phyloP scores from a whole-genome alignment of 2,888 invertebrate genomes.

The Lepetodrilus schrolli region DNA sequence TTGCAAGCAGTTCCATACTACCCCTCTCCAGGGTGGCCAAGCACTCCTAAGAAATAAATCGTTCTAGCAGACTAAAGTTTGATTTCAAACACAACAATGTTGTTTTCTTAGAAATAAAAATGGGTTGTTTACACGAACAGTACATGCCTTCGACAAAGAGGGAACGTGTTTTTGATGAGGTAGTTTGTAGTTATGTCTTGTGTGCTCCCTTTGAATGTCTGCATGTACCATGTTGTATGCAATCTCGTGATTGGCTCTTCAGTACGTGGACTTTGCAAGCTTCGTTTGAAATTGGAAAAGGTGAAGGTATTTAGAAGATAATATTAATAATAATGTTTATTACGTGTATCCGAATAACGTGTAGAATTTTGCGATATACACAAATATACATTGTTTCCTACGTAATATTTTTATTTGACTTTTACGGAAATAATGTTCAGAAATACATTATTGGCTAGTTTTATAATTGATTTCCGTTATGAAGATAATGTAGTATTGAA shows the following conservation, averaged over 20 bases:
- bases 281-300: too few relatives aligned
- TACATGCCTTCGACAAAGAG: neutral
- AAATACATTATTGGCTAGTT: too few relatives aligned
- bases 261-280: too few relatives aligned
- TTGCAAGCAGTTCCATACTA: neutral
- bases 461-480: too few relatives aligned
- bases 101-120: neutral
- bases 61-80: conserved; percentile 3
- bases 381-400: too few relatives aligned
- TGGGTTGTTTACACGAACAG: neutral
- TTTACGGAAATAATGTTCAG: too few relatives aligned
- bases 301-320: too few relatives aligned
- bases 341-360: too few relatives aligned
- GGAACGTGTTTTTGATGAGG: neutral
- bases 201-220: neutral
- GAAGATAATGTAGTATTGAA: too few relatives aligned
- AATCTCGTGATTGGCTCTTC: neutral
- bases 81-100: conserved; percentile 8
- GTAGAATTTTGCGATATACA: too few relatives aligned
- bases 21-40: neutral
- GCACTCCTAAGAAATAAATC: neutral
- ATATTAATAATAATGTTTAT: too few relatives aligned
- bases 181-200: neutral
- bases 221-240: neutral
- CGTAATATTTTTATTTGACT: too few relatives aligned